Evolutionary conservation across 2,113 vertebrate genomes (phyloP).

Genomic region (Podarcis cretensis): DNA sequence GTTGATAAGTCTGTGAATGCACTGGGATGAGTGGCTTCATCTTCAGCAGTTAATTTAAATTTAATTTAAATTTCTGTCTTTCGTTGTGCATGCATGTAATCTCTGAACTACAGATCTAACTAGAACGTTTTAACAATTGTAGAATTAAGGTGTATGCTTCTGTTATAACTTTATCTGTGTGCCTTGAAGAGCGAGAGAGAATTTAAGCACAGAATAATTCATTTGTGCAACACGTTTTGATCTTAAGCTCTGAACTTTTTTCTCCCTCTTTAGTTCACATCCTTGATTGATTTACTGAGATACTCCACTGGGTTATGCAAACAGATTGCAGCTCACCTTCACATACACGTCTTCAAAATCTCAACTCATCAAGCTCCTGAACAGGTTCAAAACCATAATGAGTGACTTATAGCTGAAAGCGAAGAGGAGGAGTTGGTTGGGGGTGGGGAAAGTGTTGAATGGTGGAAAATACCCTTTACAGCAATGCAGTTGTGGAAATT

Average conservation of each 20-base stretch:
- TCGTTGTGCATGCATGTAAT: no score
- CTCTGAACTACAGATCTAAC: background rate
- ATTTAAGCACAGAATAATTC: background rate
- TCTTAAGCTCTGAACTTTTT: slow-evolving; percentile 48
- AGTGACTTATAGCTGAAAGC: slow-evolving; percentile 90
- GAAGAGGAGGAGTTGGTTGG: slow-evolving; percentile 82
- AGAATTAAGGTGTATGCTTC: background rate
- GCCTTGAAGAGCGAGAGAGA: background rate
- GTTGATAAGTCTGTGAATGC: background rate
- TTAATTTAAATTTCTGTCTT: background rate
- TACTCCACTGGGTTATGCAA: slow-evolving; percentile 92
- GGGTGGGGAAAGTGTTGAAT: slow-evolving; percentile 67
- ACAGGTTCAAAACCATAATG: slow-evolving; percentile 84
- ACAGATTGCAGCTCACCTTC: slow-evolving; percentile 94
- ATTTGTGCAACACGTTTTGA: background rate
- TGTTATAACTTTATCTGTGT: background rate
- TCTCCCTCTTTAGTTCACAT: slow-evolving; percentile 84
- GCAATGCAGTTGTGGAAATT: slow-evolving; percentile 63
- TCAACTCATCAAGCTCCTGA: slow-evolving; percentile 81
- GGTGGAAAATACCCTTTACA: slow-evolving; percentile 71
- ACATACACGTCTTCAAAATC: slow-evolving; percentile 94
- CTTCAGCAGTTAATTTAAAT: background rate
- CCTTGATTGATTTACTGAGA: slow-evolving; percentile 88
- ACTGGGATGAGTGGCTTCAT: background rate
- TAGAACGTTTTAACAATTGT: background rate